Conservation (phyloP, 2,888 invertebrate species). For the Agrochola macilenta region DNA sequence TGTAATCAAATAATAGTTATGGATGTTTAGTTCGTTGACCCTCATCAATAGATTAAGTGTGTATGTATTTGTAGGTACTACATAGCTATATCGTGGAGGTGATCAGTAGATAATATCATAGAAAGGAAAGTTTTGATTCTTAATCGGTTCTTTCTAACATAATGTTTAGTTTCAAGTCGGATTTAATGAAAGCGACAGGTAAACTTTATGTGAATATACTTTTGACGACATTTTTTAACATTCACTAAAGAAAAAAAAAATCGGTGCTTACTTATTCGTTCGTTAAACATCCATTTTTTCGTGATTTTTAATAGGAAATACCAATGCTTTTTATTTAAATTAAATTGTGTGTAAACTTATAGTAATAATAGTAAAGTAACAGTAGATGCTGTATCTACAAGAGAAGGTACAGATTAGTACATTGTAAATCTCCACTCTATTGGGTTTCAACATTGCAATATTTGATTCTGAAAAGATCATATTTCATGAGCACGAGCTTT, state of each 20-base stretch:
- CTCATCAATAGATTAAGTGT: constrained; percentile 55
- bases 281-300: neutral
- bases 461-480: neutral
- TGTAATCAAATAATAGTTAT: constrained; percentile 72
- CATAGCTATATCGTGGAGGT: neutral
- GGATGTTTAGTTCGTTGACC: constrained; percentile 61
- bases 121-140: constrained; percentile 25
- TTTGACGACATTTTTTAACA: neutral
- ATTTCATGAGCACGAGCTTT: neutral
- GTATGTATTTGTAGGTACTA: neutral
- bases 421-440: no score
- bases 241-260: neutral
- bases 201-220: neutral
- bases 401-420: no score
- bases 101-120: constrained; percentile 12
- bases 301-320: neutral
- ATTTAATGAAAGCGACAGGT: neutral
- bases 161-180: neutral
- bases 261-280: neutral
- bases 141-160: neutral
- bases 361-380: no score
- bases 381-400: neutral
- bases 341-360: no score
- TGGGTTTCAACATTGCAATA: no score
- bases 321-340: neutral